These are phyloP conservation scores for Portunus trituberculatus DNA, from an alignment of 1,140 invertebrate genomes.

Conservation along the genomic window DNA sequence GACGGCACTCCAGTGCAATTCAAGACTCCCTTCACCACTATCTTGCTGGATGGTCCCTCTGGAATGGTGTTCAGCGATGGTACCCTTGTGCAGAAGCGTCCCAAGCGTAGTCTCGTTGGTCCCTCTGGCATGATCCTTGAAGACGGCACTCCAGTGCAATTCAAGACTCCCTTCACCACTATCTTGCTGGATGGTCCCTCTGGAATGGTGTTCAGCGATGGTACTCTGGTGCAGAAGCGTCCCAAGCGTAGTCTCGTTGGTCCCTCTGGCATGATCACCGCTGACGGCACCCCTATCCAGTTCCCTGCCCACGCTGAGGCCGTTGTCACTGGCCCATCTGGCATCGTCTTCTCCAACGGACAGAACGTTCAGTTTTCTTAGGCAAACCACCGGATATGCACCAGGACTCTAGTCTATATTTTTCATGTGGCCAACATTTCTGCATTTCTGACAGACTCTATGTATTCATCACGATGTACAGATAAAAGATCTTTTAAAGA, in stretches of 20 bases:
- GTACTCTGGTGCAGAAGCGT: neutral
- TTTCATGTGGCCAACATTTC: neutral
- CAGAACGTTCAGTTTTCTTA: conserved; percentile 61
- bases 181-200: conserved; percentile 30
- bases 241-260: conserved; percentile 5
- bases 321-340: conserved; percentile 67
- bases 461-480: neutral
- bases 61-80: conserved; percentile 50
- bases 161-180: neutral
- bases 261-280: conserved; percentile 50
- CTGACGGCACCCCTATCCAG: conserved; percentile 37
- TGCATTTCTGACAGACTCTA: neutral
- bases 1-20: conserved; percentile 45
- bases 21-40: conserved; percentile 6
- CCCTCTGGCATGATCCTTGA: conserved; percentile 70
- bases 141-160: conserved; percentile 56
- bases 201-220: conserved; percentile 16
- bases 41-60: conserved; percentile 28
- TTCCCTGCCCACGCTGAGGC: conserved; percentile 36
- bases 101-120: conserved; percentile 50
- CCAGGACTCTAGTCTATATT: neutral
- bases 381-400: neutral
- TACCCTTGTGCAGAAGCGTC: too few relatives aligned
- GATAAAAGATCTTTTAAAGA: neutral
- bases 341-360: conserved; percentile 72